Evolutionary conservation across 2,888 invertebrate genomes (phyloP).

Genomic region (Orthonevra nobilis): DNA sequence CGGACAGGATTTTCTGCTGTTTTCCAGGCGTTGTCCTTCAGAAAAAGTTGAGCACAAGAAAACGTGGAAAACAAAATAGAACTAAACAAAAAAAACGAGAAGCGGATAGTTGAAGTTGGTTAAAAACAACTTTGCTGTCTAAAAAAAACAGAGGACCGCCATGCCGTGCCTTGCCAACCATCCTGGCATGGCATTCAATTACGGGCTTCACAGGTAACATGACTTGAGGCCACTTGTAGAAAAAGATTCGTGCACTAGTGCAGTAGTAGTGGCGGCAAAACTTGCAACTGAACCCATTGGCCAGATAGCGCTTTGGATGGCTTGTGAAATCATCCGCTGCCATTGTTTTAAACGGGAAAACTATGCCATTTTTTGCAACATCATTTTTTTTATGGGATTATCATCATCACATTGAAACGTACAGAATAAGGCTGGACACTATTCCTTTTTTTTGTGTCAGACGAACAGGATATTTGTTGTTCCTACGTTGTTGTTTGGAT

Average conservation of each 20-base stretch:
- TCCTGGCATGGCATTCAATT: constrained; percentile 57
- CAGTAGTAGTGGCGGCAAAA: constrained; percentile 21
- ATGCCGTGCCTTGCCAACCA: constrained; percentile 26
- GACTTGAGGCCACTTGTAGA: constrained; percentile 54
- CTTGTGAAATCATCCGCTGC: constrained; percentile 50
- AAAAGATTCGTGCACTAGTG: constrained; percentile 29
- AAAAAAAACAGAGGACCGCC: constrained; percentile 24
- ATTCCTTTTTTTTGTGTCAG: background rate
- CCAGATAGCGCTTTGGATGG: constrained; percentile 2
- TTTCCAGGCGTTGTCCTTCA: constrained; percentile 24
- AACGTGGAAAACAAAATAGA: constrained; percentile 11
- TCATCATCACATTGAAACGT: constrained; percentile 38
- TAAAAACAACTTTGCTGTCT: constrained; percentile 42
- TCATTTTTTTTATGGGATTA: constrained; percentile 19
- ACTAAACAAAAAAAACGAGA: background rate
- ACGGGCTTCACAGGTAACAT: constrained; percentile 57
- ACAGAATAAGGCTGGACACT: constrained; percentile 2
- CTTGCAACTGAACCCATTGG: constrained; percentile 29
- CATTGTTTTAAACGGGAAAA: constrained; percentile 43
- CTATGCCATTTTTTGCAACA: constrained; percentile 36
- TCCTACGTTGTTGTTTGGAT: constrained; percentile 18
- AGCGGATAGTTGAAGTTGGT: background rate
- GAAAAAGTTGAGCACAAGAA: constrained; percentile 15
- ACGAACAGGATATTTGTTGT: constrained; percentile 47
- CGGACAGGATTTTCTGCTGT: constrained; percentile 42